phyloP scores from a whole-genome alignment of 2,113 vertebrate species.

The Siphamia tubifer region DNA sequence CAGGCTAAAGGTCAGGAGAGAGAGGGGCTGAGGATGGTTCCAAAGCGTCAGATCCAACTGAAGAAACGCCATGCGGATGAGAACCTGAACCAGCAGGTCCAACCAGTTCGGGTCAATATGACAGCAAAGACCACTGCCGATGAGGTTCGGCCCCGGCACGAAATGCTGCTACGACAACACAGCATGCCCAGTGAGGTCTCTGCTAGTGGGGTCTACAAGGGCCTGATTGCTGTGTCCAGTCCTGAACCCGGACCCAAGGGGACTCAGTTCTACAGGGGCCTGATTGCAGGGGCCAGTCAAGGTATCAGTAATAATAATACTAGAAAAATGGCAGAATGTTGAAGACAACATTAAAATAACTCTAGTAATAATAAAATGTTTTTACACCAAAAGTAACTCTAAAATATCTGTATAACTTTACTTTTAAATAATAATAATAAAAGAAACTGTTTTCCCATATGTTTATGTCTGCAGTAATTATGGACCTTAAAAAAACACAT shows the following conservation, averaged over 20 bases:
- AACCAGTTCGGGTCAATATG: too few relatives aligned
- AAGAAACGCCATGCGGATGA: slow-evolving; percentile 78
- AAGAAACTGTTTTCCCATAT: too few relatives aligned
- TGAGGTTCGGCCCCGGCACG: slow-evolving; percentile 41
- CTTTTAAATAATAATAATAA: too few relatives aligned
- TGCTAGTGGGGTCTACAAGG: slow-evolving; percentile 16
- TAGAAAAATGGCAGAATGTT: too few relatives aligned
- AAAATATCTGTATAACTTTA: too few relatives aligned
- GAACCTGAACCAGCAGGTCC: neutral
- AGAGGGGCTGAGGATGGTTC: slow-evolving; percentile 84
- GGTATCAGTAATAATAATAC: slow-evolving; percentile 36
- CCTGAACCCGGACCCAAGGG: too few relatives aligned
- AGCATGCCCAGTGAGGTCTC: slow-evolving; percentile 51
- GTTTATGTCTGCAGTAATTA: too few relatives aligned
- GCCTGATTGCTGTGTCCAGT: slow-evolving; percentile 3
- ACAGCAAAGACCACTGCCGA: neutral
- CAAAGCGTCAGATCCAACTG: slow-evolving; percentile 89
- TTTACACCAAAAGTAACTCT: too few relatives aligned
- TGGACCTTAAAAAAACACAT: too few relatives aligned
- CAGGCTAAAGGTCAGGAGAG: slow-evolving; percentile 13
- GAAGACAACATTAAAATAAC: too few relatives aligned
- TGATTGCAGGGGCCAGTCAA: slow-evolving; percentile 7
- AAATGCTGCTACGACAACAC: slow-evolving; percentile 73
- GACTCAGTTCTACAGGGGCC: too few relatives aligned
- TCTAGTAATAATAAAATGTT: too few relatives aligned